These are phyloP conservation scores for Brachynemurus nebulosus DNA, from an alignment of 2,888 invertebrate species.

Conservation along the genomic window DNA sequence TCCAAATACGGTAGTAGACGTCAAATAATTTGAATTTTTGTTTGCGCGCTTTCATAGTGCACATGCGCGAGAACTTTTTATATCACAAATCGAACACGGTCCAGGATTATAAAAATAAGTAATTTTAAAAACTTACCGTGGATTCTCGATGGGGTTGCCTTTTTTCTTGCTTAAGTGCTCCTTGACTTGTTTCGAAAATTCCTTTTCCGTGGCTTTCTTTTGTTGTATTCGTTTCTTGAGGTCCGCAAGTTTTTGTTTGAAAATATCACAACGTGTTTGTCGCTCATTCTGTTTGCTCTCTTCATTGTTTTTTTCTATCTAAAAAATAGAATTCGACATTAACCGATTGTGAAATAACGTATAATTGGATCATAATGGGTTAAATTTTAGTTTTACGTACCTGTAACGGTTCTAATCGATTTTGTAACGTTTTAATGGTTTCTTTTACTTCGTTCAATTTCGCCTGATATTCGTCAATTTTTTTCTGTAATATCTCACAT, in stretches of 20 bases:
- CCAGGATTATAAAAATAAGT: neutral
- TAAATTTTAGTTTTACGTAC: too few species aligned
- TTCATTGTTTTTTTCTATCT: neutral
- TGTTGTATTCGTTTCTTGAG: neutral
- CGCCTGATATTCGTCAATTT: slow-evolving; percentile 13
- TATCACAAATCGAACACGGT: too few species aligned
- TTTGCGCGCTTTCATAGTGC: too few species aligned
- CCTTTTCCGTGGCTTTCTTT: neutral
- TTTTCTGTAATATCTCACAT: slow-evolving; percentile 12
- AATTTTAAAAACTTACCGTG: neutral
- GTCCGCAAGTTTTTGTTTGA: neutral
- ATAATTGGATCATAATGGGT: too few species aligned
- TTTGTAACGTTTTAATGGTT: slow-evolving; percentile 27
- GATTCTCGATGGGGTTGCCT: neutral
- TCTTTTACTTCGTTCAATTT: slow-evolving; percentile 12
- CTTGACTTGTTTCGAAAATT: neutral
- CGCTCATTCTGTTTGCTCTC: too few species aligned
- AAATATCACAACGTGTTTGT: neutral
- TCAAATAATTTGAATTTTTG: too few species aligned
- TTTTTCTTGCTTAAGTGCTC: neutral
- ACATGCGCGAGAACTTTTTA: neutral
- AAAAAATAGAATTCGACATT: too few species aligned
- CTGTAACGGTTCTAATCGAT: slow-evolving; percentile 28
- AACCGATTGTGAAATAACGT: too few species aligned
- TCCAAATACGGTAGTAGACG: too few species aligned